Base-by-base conservation (phyloP, 2,113 vertebrate species). In the Phalacrocorax pelagicus region DNA sequence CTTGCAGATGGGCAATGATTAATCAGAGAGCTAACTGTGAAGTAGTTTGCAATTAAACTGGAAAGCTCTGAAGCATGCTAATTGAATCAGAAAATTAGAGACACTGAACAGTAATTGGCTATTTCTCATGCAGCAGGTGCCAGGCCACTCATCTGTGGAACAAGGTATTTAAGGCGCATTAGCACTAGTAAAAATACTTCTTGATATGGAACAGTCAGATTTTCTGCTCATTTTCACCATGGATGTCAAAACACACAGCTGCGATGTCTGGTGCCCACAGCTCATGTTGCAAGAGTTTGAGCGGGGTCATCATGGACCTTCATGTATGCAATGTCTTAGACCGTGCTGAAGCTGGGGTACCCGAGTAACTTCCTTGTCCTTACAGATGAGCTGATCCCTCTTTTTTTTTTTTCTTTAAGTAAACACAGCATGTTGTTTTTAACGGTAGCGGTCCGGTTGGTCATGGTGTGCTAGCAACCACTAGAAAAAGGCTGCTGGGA, bases 71-170 rank as follows among this genome's bases (percentile, higher is more conserved):
- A 99, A 99, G 99, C 99, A 99, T 99, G 99, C 98, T 99, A 99
- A 99, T 99, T 99, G 99, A 99, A 99, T 99, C 99, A 99, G 99
- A 99, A 99, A 99, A 99, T 99, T 99, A 99, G 99, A 99, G 98
- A 98, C 99, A 99, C 98, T 98, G 98, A 99, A 97, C 98, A 98
- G 98, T 99, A 99, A 99, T 99, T 99, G 99, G 99, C 99, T 99
- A 98, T 98, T 99, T 99, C 98, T 99, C 98, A 99, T 99, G 99
- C 99, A 99, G 99, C 99, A 99, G 99, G 99, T 99, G 99, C 99
- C 99, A 99, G 98, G 99, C 98, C 98, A 99, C 99, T 99, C 99
- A 99, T 99, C 99, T 99, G 99, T 99, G 99, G 99, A 99, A 99
- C 99, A 99, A 99, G 99, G 99, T 99, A 99, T 99, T 99, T 99